A percentile compares a stretch with the other conserved stretches of the same genome.
phyloP scores from a whole-genome alignment of 2,888 invertebrate genomes.

The Rhamnusium bicolor region DNA sequence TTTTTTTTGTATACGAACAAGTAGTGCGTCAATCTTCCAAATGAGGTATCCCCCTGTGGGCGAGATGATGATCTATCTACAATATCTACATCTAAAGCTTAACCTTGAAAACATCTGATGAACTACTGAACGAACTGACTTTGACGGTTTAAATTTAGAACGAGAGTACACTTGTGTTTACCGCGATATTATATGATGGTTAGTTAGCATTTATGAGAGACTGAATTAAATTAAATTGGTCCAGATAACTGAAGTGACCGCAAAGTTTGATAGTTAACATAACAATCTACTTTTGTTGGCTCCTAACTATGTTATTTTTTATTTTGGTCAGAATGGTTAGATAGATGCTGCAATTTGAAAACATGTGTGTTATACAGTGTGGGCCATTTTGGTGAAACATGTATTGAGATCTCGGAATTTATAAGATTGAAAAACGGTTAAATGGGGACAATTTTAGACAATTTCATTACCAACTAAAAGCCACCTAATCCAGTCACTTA shows the following conservation, averaged over 20 bases:
- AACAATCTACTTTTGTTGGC: too few species aligned
- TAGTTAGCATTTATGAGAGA: background rate
- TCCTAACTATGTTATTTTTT: too few species aligned
- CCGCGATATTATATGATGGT: background rate
- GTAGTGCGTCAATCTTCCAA: conserved; percentile 31
- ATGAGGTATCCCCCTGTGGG: conserved; percentile 14
- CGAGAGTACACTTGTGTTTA: background rate
- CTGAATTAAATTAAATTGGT: conserved; percentile 1
- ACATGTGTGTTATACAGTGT: too few species aligned
- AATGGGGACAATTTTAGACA: too few species aligned
- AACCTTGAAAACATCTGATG: conserved; percentile 33
- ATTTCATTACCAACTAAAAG: too few species aligned
- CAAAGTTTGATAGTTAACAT: background rate
- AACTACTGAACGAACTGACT: conserved; percentile 9
- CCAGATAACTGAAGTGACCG: background rate
- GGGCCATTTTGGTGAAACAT: too few species aligned
- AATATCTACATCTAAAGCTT: conserved; percentile 21
- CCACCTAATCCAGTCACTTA: too few species aligned
- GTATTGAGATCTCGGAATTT: too few species aligned
- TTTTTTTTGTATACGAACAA: conserved; percentile 25
- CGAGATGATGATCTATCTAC: conserved; percentile 25
- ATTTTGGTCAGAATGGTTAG: too few species aligned
- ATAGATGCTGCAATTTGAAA: too few species aligned
- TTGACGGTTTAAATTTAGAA: conserved; percentile 25
- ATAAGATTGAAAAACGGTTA: too few species aligned